Evolutionary conservation across 2,113 vertebrate genomes (phyloP).

Genomic region (Paralichthys olivaceus): DNA sequence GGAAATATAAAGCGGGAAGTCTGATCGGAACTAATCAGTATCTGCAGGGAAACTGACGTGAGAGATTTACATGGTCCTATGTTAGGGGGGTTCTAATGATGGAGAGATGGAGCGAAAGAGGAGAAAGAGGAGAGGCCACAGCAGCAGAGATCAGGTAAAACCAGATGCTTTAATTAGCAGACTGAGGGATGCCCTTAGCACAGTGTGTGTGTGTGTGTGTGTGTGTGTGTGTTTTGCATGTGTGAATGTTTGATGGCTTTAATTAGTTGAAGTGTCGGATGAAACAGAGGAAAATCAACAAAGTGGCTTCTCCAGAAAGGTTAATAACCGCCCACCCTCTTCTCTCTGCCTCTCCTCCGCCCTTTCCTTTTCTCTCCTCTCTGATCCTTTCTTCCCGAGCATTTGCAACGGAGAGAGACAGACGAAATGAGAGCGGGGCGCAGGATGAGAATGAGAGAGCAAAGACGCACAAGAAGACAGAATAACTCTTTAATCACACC

Average conservation of each 20-base stretch:
- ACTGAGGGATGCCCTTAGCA: slow-evolving; percentile 36
- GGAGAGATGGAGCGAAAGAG: slow-evolving; percentile 8
- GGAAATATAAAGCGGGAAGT: background rate
- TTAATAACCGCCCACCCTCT: slow-evolving; percentile 56
- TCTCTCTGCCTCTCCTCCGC: slow-evolving; percentile 1
- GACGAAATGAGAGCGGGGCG: slow-evolving; percentile 14
- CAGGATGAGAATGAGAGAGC: slow-evolving; percentile 35
- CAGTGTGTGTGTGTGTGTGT: slow-evolving; percentile 1
- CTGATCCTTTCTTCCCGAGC: slow-evolving; percentile 12
- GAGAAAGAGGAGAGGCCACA: slow-evolving; percentile 10
- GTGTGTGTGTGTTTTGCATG: slow-evolving; percentile 6
- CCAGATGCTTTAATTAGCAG: slow-evolving; percentile 68
- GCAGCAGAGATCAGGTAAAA: slow-evolving; percentile 50
- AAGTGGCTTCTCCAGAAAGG: slow-evolving; percentile 64
- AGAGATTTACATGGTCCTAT: background rate
- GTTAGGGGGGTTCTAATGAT: background rate
- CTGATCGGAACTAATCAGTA: background rate
- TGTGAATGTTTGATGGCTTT: slow-evolving; percentile 63
- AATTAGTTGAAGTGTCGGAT: slow-evolving; percentile 61
- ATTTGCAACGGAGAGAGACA: background rate
- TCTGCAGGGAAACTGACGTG: background rate
- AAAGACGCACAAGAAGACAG: slow-evolving; percentile 25
- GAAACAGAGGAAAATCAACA: slow-evolving; percentile 70
- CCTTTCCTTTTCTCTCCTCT: background rate
- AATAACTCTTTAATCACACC: slow-evolving; percentile 60